Percentiles rank a stretch among this genome's conserved stretches.
Evolutionary conservation across 2,113 vertebrate genomes (phyloP).

Genomic region (rat (Rattus norvegicus)): DNA sequence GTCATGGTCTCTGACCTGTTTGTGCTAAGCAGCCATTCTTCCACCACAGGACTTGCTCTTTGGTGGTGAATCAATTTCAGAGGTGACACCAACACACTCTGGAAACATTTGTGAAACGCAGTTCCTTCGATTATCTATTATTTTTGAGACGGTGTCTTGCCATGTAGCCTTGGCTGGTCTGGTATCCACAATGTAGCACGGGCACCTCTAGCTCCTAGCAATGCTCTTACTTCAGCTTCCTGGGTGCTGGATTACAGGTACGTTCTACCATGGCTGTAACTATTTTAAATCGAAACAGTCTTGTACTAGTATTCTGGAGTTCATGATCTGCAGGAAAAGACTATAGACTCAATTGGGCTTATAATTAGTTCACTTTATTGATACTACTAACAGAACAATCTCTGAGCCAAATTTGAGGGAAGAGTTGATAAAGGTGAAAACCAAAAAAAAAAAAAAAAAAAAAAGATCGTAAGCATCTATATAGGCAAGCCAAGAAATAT

Average conservation of each 20-base stretch:
- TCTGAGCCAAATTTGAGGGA: neutral
- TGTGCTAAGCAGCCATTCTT: neutral
- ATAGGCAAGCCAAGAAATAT: neutral
- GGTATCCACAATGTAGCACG: neutral
- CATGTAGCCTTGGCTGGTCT: neutral
- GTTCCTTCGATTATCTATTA: neutral
- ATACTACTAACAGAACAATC: neutral
- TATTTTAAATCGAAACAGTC: neutral
- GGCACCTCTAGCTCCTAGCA: too few relatives aligned
- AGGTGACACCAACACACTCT: neutral
- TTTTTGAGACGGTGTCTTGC: neutral
- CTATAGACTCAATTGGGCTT: neutral
- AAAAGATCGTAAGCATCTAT: neutral
- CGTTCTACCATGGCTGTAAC: neutral
- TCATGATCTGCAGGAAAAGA: neutral
- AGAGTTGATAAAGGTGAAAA: neutral
- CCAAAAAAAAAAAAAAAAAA: neutral
- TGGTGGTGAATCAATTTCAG: slow-evolving; percentile 14
- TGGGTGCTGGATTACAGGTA: neutral
- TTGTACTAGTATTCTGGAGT: neutral
- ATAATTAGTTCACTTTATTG: neutral
- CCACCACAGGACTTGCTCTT: neutral
- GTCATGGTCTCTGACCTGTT: neutral
- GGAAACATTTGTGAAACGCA: slow-evolving; percentile 31
- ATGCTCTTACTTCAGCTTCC: neutral